These are phyloP conservation scores for Shargacucullia verbasci DNA, from an alignment of 2,888 invertebrate genomes.

Conservation along the genomic window DNA sequence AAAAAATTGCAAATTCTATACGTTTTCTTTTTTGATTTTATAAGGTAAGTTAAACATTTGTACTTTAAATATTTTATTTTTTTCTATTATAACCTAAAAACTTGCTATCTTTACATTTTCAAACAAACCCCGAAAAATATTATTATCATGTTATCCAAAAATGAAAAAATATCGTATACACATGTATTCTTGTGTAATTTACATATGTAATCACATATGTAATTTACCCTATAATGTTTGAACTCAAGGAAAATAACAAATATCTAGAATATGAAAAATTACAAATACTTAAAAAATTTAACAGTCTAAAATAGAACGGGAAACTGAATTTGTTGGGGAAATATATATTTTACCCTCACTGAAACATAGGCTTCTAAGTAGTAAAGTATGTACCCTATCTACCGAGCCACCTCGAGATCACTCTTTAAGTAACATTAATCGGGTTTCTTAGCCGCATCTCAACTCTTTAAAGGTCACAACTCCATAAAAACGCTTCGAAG, in stretches of 20 bases:
- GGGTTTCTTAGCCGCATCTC: slow-evolving; percentile 65
- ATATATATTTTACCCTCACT: slow-evolving; percentile 70
- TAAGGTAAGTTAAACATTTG: too few relatives aligned
- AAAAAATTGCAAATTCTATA: too few relatives aligned
- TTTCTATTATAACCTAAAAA: too few relatives aligned
- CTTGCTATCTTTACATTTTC: too few relatives aligned
- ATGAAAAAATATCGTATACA: too few relatives aligned
- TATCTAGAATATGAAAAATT: background rate
- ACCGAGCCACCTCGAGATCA: slow-evolving; percentile 76
- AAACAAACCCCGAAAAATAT: too few relatives aligned
- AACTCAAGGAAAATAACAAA: background rate
- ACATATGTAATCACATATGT: too few relatives aligned
- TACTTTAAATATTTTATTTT: too few relatives aligned
- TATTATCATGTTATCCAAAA: too few relatives aligned
- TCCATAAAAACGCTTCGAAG: background rate
- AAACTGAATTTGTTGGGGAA: slow-evolving; percentile 56
- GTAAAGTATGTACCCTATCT: slow-evolving; percentile 85
- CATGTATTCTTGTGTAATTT: too few relatives aligned
- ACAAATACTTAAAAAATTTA: slow-evolving; percentile 18
- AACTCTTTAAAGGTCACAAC: slow-evolving; percentile 47
- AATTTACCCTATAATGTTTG: too few relatives aligned
- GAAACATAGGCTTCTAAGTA: slow-evolving; percentile 84
- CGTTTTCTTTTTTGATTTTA: too few relatives aligned
- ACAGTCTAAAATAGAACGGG: slow-evolving; percentile 37
- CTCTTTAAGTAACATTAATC: slow-evolving; percentile 88